Conservation (phyloP, 2,797 vertebrate genomes). For the Graptemys geographica region DNA sequence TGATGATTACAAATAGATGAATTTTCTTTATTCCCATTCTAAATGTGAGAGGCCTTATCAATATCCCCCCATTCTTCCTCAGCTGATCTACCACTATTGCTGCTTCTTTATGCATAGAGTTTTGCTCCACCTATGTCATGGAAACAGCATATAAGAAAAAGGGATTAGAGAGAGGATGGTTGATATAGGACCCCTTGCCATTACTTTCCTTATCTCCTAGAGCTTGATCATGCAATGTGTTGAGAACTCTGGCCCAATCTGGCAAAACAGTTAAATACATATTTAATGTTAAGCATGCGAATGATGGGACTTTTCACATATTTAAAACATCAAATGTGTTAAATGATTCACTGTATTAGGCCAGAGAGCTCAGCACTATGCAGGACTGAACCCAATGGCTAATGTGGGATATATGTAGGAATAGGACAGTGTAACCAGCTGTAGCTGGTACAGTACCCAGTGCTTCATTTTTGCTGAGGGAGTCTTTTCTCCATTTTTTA, state of each 20-base stretch:
- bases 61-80: background rate
- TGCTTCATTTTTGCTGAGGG: background rate
- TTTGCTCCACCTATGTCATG: background rate
- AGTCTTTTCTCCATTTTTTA: background rate
- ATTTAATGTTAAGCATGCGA: background rate
- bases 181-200: background rate
- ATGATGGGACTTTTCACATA: background rate
- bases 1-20: background rate
- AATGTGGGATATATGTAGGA: background rate
- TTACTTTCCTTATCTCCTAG: background rate
- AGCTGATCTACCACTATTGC: background rate
- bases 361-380: background rate
- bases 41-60: background rate
- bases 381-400: background rate
- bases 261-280: background rate
- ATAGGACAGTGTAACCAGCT: background rate
- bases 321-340: background rate
- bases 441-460: background rate
- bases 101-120: background rate
- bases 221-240: background rate
- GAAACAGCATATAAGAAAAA: background rate
- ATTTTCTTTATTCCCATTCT: background rate
- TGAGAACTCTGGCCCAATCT: background rate
- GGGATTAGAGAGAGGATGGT: background rate
- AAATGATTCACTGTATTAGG: background rate